Base-by-base conservation (phyloP, 2,797 vertebrate species). In the Apogon hyalosoma region DNA sequence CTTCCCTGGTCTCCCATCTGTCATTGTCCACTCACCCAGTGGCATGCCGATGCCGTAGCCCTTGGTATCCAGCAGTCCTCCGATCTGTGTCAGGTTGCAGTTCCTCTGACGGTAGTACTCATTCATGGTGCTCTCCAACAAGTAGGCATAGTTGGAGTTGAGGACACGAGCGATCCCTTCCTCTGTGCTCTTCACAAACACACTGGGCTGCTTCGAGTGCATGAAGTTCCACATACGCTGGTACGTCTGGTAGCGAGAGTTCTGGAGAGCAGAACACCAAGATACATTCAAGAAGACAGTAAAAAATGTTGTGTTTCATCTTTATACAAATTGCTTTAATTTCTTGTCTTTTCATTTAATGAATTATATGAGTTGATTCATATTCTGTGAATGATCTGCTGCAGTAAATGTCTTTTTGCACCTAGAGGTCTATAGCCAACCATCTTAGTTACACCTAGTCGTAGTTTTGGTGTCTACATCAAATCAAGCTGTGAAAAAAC, bases 141-240 rank as follows among this genome's bases (percentile, higher is more conserved):
- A 91, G 92, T 97, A 99, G 80, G 98, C 98, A 2, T 99, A 99
- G 89, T 99, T 99, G 84, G 98, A 98, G 87, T 99, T 99, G 82
- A 99, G 93, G 82, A 99, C 97, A 0, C 98, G 94, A 0, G 98
- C 97, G 0, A 99, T 98, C 33, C 98, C 98, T 78, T 99, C 97
- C 90, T 99, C 98, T 0, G 98, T 99, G 93, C 97, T 99, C 93
- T 99, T 99, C 79, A 99, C 98, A 11, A 99, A 99, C 81, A 99
- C 97, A 0, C 97, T 98, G 0, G 98, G 98, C 92, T 99, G 97
- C 92, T 99, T 99, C 8, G 98, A 99, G 86, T 98, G 95, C 98
- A 99, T 99, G 93, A 97, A 99, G 88, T 99, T 99, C 98, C 98
- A 99, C 98, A 99, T 99, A 33, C 98, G 93, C 83, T 99, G 98